These are phyloP conservation scores for Micromesistius poutassou DNA, from an alignment of 2,797 vertebrate species.

Conservation along the genomic window DNA sequence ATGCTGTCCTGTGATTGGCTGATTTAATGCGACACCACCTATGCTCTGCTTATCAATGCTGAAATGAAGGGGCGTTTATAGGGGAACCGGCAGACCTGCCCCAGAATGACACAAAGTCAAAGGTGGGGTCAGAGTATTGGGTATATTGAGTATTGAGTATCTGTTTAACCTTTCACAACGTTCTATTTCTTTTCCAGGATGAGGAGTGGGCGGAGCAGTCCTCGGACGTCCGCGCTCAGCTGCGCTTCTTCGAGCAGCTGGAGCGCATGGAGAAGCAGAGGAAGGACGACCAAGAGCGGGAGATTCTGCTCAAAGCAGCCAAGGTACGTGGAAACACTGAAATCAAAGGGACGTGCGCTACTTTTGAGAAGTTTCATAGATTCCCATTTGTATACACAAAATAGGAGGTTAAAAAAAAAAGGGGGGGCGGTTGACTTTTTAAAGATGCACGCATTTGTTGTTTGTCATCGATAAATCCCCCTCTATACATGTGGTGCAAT, in stretches of 20 bases:
- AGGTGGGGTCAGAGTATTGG: not conserved
- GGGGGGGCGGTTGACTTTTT: not conserved
- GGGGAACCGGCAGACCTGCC: not conserved
- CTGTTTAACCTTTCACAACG: not conserved
- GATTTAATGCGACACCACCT: not conserved
- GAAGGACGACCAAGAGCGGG: constrained; percentile 81
- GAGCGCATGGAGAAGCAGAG: constrained; percentile 81
- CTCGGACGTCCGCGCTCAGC: constrained; percentile 76
- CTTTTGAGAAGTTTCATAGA: not conserved
- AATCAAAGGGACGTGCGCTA: not conserved
- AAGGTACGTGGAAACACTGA: constrained; percentile 61
- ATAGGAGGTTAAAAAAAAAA: not conserved
- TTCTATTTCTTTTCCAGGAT: constrained; percentile 57
- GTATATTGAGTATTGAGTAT: not conserved
- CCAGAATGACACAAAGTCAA: not conserved
- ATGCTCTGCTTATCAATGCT: not conserved
- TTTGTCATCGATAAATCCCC: not conserved
- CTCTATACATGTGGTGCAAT: not conserved
- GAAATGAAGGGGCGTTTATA: not conserved
- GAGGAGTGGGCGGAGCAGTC: constrained; percentile 73
- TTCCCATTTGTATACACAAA: not conserved
- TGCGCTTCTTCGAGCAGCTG: constrained; percentile 81
- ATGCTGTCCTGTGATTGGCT: not conserved
- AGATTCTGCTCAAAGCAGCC: constrained; percentile 80
- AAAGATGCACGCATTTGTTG: not conserved